Base-by-base conservation (phyloP, 2,113 vertebrate species). In the Thunnus thynnus region DNA sequence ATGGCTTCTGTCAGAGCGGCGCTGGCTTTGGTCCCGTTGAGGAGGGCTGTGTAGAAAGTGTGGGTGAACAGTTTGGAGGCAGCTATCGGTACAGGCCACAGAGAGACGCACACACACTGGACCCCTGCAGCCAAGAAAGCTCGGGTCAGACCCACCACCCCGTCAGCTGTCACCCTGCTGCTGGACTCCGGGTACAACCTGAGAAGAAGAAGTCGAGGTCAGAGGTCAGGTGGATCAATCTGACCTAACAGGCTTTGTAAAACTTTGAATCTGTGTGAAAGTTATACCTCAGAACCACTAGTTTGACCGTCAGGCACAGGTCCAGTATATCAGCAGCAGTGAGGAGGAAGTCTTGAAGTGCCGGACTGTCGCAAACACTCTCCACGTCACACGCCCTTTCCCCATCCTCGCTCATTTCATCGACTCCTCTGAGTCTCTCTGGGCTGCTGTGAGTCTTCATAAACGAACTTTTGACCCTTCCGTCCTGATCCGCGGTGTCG, bases 21-120 rank as follows among this genome's bases (percentile, higher is more conserved):
- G 0, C 98, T 99, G 93, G 97, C 96, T 78, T 97, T 97, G 86
- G 96, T 95, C n/a, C 98, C 97, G 0, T 94, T 96, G 8, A 98
- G 94, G 5, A 99, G 96, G 2, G 97, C 96, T 0, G 96, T 95
- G 86, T 99, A 99, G 94, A 99, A 97, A 58, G 95, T 94, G 0
- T 97, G 97, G 13, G 96, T 95, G 82, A 99, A 98, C 92, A 97
- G 94, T 84, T 98, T 98, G 93, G 97, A 97, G 71, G 98, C 97
- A 0, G 97, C 96, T 17, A 96, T 88, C 0, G 97, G 96, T 3
- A 97, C 96, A 0, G 98, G 96, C 98, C 98, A 99, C 84, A 99
- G 92, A 0, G 97, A 96, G 55, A 98, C 96, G 0, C 98, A 96
- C 69, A 99, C 98, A 17, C 98, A 99, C 27, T 97, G 97, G 2